Base-by-base conservation (phyloP, 2,113 vertebrate genomes). In the Actinemys pallida region DNA sequence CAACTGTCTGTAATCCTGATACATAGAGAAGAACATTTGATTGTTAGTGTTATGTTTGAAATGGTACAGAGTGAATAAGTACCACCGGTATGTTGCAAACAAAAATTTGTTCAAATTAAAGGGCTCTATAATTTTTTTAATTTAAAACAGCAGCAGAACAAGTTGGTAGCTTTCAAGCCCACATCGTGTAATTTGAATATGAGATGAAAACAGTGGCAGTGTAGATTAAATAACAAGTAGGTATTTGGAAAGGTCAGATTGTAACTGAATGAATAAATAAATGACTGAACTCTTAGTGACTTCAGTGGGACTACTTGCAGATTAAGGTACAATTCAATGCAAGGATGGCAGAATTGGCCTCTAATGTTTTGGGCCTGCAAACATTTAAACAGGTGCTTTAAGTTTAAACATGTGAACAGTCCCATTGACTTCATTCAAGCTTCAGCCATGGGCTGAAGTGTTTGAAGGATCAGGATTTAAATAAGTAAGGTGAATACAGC, bases 1-100 rank as follows among this genome's bases (percentile, higher is more conserved):
- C n/a, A 88, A n/a, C 45, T 80, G 12, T 22, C 27, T 0, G 2
- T 62, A 45, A 65, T 1, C 31, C 31, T 1, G 1, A 39, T 35
- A 86, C 86, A 50, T 14, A 9, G 1, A 22, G 31, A 45, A 72
- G 19, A 54, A 59, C 13, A 17, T 10, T 54, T 17, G 1, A 39
- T 39, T 39, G 22, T 31, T 65, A 8, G 6, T 52, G 1, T 56
- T 39, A 1, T 5, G 5, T 62, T 83, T 79, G 3, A 11, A 86
- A 1, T 75, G 22, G 20, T 35, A 25, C 57, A 11, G 19, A 52
- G 3, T 47, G 12, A 72, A 72, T 39, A 39, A 79, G 13, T 20
- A 3, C 39, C 42, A 39, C 5, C 2, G 2, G 3, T 62, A 50
- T 54, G 39, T 12, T 50, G 50, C 24, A 49, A 4, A 9, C 35